These are phyloP conservation scores for Toxotes chatareus DNA, from an alignment of 2,113 vertebrate genomes.

Conservation along the genomic window DNA sequence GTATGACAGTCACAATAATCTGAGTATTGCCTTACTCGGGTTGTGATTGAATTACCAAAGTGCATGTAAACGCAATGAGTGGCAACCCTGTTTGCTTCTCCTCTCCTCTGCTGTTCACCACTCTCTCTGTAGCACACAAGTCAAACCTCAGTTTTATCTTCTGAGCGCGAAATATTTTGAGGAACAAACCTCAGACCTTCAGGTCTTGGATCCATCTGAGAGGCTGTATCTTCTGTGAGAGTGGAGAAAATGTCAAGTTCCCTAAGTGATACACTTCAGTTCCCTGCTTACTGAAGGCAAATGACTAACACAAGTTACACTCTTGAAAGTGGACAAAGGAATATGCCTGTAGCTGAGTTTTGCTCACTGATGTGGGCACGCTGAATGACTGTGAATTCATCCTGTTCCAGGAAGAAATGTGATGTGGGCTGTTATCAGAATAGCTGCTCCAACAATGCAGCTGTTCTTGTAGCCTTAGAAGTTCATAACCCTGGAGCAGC, in stretches of 20 bases:
- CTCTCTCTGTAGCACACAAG: not conserved
- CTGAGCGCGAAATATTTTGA: not conserved
- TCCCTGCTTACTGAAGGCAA: not conserved
- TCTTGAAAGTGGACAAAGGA: not conserved
- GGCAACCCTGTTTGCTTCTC: slow-evolving; percentile 20
- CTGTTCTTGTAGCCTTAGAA: slow-evolving; percentile 17
- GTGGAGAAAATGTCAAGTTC: not conserved
- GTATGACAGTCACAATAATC: slow-evolving; percentile 51
- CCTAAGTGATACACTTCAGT: not conserved
- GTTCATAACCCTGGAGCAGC: not conserved
- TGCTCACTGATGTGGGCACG: slow-evolving; percentile 32
- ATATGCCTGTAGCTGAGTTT: not conserved
- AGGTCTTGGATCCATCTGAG: not conserved
- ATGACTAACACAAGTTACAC: not conserved
- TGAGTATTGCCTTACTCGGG: slow-evolving; percentile 60
- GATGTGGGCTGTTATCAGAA: slow-evolving; percentile 36
- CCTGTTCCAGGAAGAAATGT: slow-evolving; percentile 35
- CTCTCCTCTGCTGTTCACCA: slow-evolving; percentile 3
- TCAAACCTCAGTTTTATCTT: too few relatives aligned
- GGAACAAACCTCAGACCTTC: not conserved
- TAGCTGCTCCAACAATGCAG: slow-evolving; percentile 47
- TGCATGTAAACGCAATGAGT: slow-evolving; percentile 49
- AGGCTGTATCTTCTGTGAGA: not conserved
- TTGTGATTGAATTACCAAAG: slow-evolving; percentile 57
- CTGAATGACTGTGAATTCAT: not conserved